Evolutionary conservation across 2,797 vertebrate genomes (phyloP).

Genomic region (Phoxinus dragarum): DNA sequence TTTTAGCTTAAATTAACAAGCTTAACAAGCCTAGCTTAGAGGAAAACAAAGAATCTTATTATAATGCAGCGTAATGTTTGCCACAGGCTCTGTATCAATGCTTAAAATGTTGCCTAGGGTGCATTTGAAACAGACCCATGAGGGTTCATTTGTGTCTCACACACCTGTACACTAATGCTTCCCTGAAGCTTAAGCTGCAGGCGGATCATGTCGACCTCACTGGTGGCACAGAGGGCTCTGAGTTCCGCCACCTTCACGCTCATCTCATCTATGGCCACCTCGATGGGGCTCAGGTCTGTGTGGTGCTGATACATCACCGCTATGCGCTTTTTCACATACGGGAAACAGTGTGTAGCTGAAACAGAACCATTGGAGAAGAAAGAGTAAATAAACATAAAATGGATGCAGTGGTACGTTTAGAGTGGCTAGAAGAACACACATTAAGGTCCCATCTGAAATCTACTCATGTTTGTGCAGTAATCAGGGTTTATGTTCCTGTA

Average conservation of each 20-base stretch:
- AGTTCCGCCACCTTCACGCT: constrained; percentile 93
- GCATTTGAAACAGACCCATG: neutral
- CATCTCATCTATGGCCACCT: constrained; percentile 99
- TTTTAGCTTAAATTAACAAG: no score
- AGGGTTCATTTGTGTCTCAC: constrained; percentile 36
- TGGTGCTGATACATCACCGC: constrained; percentile 98
- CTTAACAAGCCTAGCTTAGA: no score
- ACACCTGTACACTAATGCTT: constrained; percentile 91
- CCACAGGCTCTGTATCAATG: neutral
- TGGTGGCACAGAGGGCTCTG: constrained; percentile 85
- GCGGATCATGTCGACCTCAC: constrained; percentile 97
- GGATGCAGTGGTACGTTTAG: neutral
- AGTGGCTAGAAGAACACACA: constrained; percentile 29
- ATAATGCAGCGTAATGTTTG: neutral
- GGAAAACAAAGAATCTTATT: neutral
- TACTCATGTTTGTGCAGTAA: constrained; percentile 12
- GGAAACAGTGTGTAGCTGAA: constrained; percentile 95
- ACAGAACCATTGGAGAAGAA: neutral
- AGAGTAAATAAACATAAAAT: neutral
- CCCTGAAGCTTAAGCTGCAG: constrained; percentile 96
- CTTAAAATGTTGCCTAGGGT: neutral
- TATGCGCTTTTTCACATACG: constrained; percentile 96
- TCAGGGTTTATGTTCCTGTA: neutral
- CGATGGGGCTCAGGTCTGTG: constrained; percentile 94
- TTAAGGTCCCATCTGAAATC: constrained; percentile 14